Conservation (phyloP, 2,888 invertebrate species). For the Parnassius smintheus region DNA sequence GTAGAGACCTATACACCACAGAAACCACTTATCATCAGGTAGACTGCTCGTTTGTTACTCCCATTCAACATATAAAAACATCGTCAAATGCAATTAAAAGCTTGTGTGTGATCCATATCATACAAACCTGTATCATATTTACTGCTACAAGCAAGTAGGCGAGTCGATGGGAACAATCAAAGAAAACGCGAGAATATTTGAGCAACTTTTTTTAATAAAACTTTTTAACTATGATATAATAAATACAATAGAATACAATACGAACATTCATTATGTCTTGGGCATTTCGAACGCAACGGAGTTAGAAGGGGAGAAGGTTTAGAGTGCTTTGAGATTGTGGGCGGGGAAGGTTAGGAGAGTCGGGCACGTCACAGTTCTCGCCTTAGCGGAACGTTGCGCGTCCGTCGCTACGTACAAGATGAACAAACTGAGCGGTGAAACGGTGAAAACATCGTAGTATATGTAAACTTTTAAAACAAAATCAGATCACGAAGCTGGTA, state of each 20-base stretch:
- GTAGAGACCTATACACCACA: too few relatives aligned
- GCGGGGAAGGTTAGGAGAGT: neutral
- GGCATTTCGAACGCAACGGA: slow-evolving; percentile 41
- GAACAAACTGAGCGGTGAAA: neutral
- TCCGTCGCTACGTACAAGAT: slow-evolving; percentile 12
- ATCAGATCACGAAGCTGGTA: neutral
- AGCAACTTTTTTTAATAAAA: slow-evolving; percentile 78
- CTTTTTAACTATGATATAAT: slow-evolving; percentile 68
- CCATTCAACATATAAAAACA: too few relatives aligned
- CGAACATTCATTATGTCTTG: slow-evolving; percentile 70
- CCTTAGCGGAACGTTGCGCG: slow-evolving; percentile 31
- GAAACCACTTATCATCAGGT: too few relatives aligned
- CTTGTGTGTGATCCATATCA: too few relatives aligned
- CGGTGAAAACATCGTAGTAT: neutral
- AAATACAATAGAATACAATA: slow-evolving; percentile 75
- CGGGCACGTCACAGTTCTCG: slow-evolving; percentile 50
- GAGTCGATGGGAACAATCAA: neutral
- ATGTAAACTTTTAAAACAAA: neutral
- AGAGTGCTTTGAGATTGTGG: neutral
- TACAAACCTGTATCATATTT: too few relatives aligned
- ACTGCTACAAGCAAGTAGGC: too few relatives aligned
- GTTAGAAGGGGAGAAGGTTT: slow-evolving; percentile 20
- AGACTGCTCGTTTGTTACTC: too few relatives aligned
- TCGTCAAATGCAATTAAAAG: too few relatives aligned
- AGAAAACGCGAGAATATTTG: slow-evolving; percentile 46